phyloP scores from a whole-genome alignment of 2,888 invertebrate species.

The Zygaena filipendulae region DNA sequence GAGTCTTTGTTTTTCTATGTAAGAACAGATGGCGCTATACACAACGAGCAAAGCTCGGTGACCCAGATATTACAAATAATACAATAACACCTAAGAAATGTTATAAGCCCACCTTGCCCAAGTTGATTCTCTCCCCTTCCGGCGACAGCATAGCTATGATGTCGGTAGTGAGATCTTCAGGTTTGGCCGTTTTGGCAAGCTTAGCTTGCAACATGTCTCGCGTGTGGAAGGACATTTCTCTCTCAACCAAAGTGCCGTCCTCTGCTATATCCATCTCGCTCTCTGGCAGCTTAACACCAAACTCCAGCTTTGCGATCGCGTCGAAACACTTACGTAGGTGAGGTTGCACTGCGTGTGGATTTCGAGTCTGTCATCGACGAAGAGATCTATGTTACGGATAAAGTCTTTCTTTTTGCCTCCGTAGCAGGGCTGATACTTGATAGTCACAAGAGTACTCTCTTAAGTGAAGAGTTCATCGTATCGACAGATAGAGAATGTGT shows the following conservation, averaged over 20 bases:
- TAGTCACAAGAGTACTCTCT: too few relatives aligned
- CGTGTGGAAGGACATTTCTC: conserved; percentile 51
- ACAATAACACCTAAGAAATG: too few relatives aligned
- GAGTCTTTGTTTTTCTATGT: too few relatives aligned
- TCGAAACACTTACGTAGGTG: conserved; percentile 92
- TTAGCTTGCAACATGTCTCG: conserved; percentile 48
- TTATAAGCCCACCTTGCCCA: conserved; percentile 71
- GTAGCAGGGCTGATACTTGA: background rate
- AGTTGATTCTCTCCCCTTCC: conserved; percentile 83
- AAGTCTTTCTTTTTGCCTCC: background rate
- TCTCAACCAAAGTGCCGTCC: conserved; percentile 54
- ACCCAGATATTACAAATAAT: too few relatives aligned
- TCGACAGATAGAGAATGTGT: too few relatives aligned
- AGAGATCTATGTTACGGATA: too few relatives aligned
- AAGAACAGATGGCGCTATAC: too few relatives aligned
- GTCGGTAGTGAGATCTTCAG: conserved; percentile 76
- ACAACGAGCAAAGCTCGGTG: too few relatives aligned
- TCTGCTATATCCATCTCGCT: conserved; percentile 63
- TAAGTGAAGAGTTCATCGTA: too few relatives aligned
- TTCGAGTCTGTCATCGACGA: conserved; percentile 78
- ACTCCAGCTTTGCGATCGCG: conserved; percentile 82
- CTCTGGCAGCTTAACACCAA: conserved; percentile 70
- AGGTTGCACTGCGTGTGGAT: conserved; percentile 90
- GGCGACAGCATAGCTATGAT: conserved; percentile 92
- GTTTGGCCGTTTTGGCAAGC: conserved; percentile 41